Evolutionary conservation across 2,797 vertebrate genomes (phyloP), one percentile per base, ranked within the genome.

Genomic region (Ctenochaetus hawaiiensis): DNA sequence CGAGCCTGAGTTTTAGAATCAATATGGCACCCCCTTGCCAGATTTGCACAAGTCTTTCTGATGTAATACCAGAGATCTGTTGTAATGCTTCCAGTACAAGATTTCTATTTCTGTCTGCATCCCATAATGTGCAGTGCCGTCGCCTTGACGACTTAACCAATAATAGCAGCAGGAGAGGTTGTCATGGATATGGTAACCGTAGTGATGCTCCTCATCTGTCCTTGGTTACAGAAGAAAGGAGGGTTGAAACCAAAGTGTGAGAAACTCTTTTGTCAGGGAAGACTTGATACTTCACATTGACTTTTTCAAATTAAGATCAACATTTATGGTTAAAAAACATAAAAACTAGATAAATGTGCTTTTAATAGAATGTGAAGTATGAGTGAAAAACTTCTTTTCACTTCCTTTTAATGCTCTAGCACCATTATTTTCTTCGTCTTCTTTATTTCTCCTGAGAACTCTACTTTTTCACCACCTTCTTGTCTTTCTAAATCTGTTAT

Each of bases 171-270:
- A 23, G 80, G 80, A 83, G 84, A 90, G 91, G 94, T 95, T 95
- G 95, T 95, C 95, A 95, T 95, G 94, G 94, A 93, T 94, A 94
- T 95, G 91, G 94, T 94, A 93, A 92, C 95, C 92, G 91, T 94
- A 93, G 94, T 80, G 91, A 94, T 94, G 90, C 87, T 90, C 90
- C 90, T 92, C 88, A 88, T 88, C 89, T 90, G 76, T 91, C 91
- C 88, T 87, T 90, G 90, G 91, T 92, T 90, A 86, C 84, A 82
- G 73, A 85, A 80, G 77, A 76, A 77, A 75, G 82, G 77, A 39
- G 75, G 77, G 66, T 90, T 83, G 89, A 84, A 92, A 90, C 87
- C 64, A 86, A 89, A 82, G 70, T 80, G 67, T 63, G 78, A 80
- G 72, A 73, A 72, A 64, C 47, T 77, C 64, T 82, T 83, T 59